Base-by-base conservation (phyloP, 2,888 invertebrate species). In the Cephus sareptanus region DNA sequence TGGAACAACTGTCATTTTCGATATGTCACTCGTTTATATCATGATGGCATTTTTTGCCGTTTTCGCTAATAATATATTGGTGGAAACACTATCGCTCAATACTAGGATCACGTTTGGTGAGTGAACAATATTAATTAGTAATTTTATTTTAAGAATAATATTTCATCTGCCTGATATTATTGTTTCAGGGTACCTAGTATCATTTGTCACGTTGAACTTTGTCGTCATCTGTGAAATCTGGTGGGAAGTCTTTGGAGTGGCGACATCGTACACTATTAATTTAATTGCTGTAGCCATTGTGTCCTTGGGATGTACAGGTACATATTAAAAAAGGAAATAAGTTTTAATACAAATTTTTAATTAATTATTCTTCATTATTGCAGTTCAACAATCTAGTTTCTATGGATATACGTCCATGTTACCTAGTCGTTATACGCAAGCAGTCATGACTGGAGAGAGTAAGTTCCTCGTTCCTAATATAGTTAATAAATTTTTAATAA, bases 361-460 rank as follows among this genome's bases (percentile, higher is more conserved):
- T 75, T n/a, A 33, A 74, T 69, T 76, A 69, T 13, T 73, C 34
- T 37, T 77, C 30, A 73, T 73, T 11, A n/a, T 90, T 89, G 73
- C 88, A 93, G 96, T 98, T 79, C 98, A 98, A 91, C 98, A 98
- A 90, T 97, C 97, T 0, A 98, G 98, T 88, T 98, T 98, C 92
- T 98, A 98, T 90, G 98, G 98, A 3, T 98, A 97, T 90, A 97
- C 98, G 1, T 97, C 97, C 80, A 98, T 98, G 95, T 92, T 98
- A 81, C 98, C 98, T 34, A 95, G 96, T 82, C 93, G 96, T 82
- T 98, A 98, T 88, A 98, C 98, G 0, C 98, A 98, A 91, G 98
- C 98, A 56, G 97, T 98, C 1, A 98, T 98, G 98, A 96, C 96
- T 9, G 98, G 98, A 80, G 98, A 98, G 94, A 98, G 98, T 96